Base-by-base conservation (phyloP, 1,140 invertebrate species). In the Aphidius ervi region DNA sequence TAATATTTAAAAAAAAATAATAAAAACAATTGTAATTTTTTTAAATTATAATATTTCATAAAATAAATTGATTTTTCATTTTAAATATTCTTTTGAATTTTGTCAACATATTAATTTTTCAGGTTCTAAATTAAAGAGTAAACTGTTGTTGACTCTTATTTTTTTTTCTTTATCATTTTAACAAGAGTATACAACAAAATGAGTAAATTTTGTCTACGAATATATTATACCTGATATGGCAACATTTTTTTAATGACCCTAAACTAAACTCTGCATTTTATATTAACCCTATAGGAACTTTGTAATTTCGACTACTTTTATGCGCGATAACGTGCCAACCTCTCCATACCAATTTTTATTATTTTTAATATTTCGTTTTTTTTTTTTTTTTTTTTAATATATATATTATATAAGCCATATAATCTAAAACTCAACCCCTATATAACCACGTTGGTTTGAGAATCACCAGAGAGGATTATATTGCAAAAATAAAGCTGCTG, bases 21-120 rank as follows among this genome's bases (percentile, higher is more conserved):
- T 16, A 16, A 16, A 31, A 31, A 31, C 2, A 31, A 31, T 31
- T 31, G 23, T 0, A 31, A 31, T 31, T 4, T 31, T 31, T 31
- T 31, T 31, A 0, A 0, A 31, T 31, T 1, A 16, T 16, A 31
- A 4, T 31, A 31, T 31, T 31, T 31, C 23, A 31, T 31, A 31
- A 31, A 31, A 31, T 31, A 4, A 4, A 31, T 31, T 31, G 23
- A 31, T 31, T 31, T n/a, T n/a, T n/a, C n/a, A n/a, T n/a, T n/a
- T 16, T 16, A 16, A 16, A 16, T 16, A 16, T 16, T 16, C 16
- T 16, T 16, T 16, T 16, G 1, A 63, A 63, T 63, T 43, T 47
- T 57, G 56, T 58, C 61, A 63, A 63, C 61, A 63, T 58, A 63
- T 63, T 58, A 58, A 58, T 58, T 50, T 58, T 46, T 49, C 16